Evolutionary conservation across 2,113 vertebrate genomes (phyloP), one percentile per base, ranked within the genome.

Genomic region (Crotalus helleri): DNA sequence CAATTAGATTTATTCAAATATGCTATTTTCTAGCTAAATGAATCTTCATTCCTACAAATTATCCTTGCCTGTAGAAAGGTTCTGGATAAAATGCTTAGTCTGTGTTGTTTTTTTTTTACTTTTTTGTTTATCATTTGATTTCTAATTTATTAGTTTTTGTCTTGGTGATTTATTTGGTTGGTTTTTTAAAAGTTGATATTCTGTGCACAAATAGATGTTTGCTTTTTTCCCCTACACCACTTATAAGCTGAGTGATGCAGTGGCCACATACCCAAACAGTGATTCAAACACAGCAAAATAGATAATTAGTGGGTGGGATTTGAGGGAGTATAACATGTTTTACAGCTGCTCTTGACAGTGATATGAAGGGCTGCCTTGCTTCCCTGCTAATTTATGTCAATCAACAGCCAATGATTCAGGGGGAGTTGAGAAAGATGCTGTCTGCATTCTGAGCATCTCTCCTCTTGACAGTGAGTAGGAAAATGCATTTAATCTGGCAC

Each of bases 301-400:
- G 87, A 23, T 93, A 90, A 87, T 64, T 61, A 74, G 90, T 39
- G 57, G 88, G 88, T 46, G 61, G 33, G 61, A 19, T 3, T 92
- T 69, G 57, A 85, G 91, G 86, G 88, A 53, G 89, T 74, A 39
- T 0, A 51, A 39, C 33, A 6, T 91, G 29, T 74, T 94, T 87
- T 94, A 58, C 55, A 87, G 90, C 91, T 94, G 24, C 69, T 93
- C 49, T 94, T 88, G 81, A 87, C 33, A 2, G 0, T 87, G 11
- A n/a, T 81, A 58, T 39, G 39, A 92, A 93, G 89, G n/a, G 15
- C 26, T 91, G 21, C 12, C 3, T 92, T 74, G 19, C 3, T 91
- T 93, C 11, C 85, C 93, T 90, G 21, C 17, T 90, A 92, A 93
- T 90, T 95, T 89, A 86, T 51, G 74, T 92, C 11, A 29, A 46